phyloP scores from a whole-genome alignment of 30 jellyfish, hydroid and myxozoan species.

The Aurelia aurita region DNA sequence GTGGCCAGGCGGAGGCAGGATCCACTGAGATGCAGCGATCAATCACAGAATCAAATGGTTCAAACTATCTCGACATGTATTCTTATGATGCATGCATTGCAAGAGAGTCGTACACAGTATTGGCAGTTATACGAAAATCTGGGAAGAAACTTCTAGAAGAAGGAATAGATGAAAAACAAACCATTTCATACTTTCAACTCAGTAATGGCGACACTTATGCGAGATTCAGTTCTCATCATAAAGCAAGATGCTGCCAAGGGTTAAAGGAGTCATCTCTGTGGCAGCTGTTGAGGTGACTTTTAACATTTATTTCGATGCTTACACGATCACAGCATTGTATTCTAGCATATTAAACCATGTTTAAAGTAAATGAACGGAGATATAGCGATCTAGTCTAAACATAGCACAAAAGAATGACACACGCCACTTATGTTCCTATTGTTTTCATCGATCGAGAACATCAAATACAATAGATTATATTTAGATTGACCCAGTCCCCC shows the following conservation, averaged over 20 bases:
- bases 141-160: neutral
- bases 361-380: too few species aligned
- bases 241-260: slow-evolving; percentile 4
- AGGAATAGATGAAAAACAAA: neutral
- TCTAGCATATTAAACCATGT: too few species aligned
- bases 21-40: neutral
- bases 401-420: too few species aligned
- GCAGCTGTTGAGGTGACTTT: slow-evolving; percentile 4
- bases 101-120: slow-evolving; percentile 33
- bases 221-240: neutral
- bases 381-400: too few species aligned
- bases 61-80: neutral
- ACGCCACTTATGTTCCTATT: too few species aligned
- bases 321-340: too few species aligned
- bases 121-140: neutral
- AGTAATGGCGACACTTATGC: neutral
- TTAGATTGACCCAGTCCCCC: too few species aligned
- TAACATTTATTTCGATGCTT: too few species aligned
- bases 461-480: too few species aligned
- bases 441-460: too few species aligned
- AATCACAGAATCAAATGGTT: neutral
- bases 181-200: slow-evolving; percentile 33
- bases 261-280: slow-evolving; percentile 34
- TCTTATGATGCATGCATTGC: slow-evolving; percentile 15
- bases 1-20: neutral